phyloP scores from a whole-genome alignment of 2,888 invertebrate species.

The Lasioglossum malachurum region DNA sequence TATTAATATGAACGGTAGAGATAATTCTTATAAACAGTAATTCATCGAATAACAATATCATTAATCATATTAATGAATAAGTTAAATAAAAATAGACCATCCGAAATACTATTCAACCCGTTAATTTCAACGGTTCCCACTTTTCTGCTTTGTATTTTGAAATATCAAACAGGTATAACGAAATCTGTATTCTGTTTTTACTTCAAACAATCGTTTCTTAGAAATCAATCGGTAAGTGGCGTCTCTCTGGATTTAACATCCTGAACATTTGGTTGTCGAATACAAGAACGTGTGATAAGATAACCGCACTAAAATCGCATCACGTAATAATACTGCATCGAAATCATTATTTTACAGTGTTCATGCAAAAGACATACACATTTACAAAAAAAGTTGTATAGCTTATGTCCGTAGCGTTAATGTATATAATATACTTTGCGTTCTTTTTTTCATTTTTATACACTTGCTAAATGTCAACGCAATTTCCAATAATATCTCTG shows the following conservation, averaged over 20 bases:
- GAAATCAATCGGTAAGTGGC: constrained; percentile 33
- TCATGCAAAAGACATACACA: constrained; percentile 13
- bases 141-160: background rate
- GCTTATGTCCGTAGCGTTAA: constrained; percentile 23
- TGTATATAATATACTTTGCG: constrained; percentile 20
- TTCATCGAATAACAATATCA: constrained; percentile 11
- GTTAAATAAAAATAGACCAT: constrained; percentile 24
- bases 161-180: background rate
- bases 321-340: constrained; percentile 47
- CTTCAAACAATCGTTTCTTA: constrained; percentile 1
- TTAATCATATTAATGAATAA: constrained; percentile 36
- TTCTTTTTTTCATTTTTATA: constrained; percentile 27
- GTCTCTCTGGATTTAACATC: constrained; percentile 37
- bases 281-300: constrained; percentile 30
- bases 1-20: constrained; percentile 17
- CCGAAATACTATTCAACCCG: constrained; percentile 14
- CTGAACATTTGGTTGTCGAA: constrained; percentile 58
- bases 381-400: constrained; percentile 10
- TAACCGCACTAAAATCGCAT: constrained; percentile 10
- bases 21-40: constrained; percentile 32
- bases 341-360: constrained; percentile 27
- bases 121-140: background rate
- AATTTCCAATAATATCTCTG: constrained; percentile 27
- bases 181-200: constrained; percentile 4
- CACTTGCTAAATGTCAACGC: constrained; percentile 24